Conservation (phyloP, 1,140 invertebrate species). For the Vanessa atalanta region DNA sequence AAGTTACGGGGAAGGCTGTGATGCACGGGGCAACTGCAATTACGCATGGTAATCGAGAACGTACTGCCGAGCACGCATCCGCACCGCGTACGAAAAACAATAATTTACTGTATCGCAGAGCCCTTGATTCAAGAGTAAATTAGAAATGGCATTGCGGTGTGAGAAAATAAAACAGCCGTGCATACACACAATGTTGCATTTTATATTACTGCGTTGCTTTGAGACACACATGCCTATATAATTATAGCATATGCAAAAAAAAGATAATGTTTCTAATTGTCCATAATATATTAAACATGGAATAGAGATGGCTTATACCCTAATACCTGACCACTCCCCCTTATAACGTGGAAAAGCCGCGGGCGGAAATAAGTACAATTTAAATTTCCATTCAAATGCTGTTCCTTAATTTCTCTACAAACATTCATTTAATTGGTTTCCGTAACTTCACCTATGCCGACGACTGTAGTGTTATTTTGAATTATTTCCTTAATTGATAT, state of each 20-base stretch:
- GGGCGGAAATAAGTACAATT: neutral
- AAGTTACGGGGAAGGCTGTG: constrained; percentile 56
- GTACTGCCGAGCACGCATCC: constrained; percentile 16
- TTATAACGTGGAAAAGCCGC: no score
- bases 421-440: constrained; percentile 6
- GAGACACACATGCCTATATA: no score
- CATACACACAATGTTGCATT: neutral
- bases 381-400: neutral
- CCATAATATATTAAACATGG: no score
- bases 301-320: no score
- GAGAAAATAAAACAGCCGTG: neutral
- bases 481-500: constrained; percentile 5
- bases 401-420: constrained; percentile 7
- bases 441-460: constrained; percentile 9
- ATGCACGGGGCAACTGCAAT: constrained; percentile 51
- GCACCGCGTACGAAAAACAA: constrained; percentile 9
- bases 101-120: constrained; percentile 9
- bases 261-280: no score
- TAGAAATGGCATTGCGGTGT: constrained; percentile 11
- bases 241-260: no score
- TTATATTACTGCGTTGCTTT: no score
- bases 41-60: constrained; percentile 46
- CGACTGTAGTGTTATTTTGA: constrained; percentile 3
- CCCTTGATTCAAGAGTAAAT: constrained; percentile 5
- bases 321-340: no score